Conservation (phyloP, 2,888 invertebrate species). For the Lasioglossum lativentre region DNA sequence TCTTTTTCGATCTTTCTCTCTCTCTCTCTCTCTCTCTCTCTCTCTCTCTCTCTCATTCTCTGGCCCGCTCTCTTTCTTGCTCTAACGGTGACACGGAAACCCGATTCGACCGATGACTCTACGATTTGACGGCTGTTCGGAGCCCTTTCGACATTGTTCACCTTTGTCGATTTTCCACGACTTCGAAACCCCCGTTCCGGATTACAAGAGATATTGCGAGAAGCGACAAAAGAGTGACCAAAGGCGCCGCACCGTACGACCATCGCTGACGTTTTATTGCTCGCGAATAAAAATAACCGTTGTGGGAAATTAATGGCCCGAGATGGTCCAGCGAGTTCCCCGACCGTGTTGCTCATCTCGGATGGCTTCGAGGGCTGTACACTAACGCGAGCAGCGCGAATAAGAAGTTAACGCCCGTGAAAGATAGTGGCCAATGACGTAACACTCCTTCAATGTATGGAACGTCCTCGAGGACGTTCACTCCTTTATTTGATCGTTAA, state of each 20-base stretch:
- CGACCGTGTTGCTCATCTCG: background rate
- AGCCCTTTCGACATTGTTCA: background rate
- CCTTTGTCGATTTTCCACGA: background rate
- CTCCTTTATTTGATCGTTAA: background rate
- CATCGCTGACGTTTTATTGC: background rate
- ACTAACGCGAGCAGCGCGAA: background rate
- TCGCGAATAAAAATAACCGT: background rate
- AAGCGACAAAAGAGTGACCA: background rate
- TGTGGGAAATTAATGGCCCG: background rate
- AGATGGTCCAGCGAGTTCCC: background rate
- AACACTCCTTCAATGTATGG: background rate
- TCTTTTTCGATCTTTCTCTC: background rate
- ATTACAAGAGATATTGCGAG: background rate
- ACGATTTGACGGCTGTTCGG: constrained; percentile 5
- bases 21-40: too few species aligned
- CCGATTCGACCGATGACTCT: constrained; percentile 7
- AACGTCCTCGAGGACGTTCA: background rate
- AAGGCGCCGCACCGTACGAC: background rate
- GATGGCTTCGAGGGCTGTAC: background rate
- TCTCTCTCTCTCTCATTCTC: too few species aligned
- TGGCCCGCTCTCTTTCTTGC: background rate
- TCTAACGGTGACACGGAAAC: background rate
- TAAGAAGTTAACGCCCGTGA: background rate
- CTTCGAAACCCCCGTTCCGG: background rate
- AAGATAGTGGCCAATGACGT: background rate